Evolutionary conservation across 2,797 vertebrate genomes (phyloP), one percentile per base, ranked within the genome.

Genomic region (Rhinoraja longicauda): DNA sequence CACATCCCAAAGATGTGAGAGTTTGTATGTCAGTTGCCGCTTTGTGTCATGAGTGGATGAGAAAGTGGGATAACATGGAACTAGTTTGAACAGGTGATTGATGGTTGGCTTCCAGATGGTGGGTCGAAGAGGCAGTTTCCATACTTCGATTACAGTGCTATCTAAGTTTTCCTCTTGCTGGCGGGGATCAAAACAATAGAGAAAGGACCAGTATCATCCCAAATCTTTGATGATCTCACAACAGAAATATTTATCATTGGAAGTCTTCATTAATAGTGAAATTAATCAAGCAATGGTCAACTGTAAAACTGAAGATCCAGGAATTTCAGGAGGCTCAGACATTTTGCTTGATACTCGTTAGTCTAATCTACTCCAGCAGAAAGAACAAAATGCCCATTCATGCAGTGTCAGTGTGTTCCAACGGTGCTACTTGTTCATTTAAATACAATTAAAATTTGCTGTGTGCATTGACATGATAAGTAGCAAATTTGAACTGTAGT

Each of bases 391-490:
- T 92, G 70, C 90, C 67, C 70, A 13, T 75, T 92, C 21, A 75
- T 73, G 90, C 36, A 75, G 90, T 75, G 70, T 53, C 90, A 92
- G 10, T 75, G 24, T 10, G 19, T 36, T 75, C 70, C 24, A 73
- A 92, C 70, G 73, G 70, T 75, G 70, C 36, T 26, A 92, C 39
- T 29, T 45, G 67, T 26, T 92, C 1, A 92, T 92, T 92, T 92
- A 53, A 70, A 92, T 53, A 72, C 29, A 75, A 92, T 92, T 92
- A 73, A 53, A 53, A 92, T 92, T 92, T 92, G 13, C 36, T 92
- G 70, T 57, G 36, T 72, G 39, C 70, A 73, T 39, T 73, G 90
- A 70, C 70, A 92, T 67, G 36, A 92, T n/a, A 92, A 92, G 72
- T 39, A 90, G 32, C 86, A 90, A 39, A 70, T 92, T 92, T 72